Conservation (phyloP, 2,797 vertebrate species). For the Amazonetta brasiliensis region DNA sequence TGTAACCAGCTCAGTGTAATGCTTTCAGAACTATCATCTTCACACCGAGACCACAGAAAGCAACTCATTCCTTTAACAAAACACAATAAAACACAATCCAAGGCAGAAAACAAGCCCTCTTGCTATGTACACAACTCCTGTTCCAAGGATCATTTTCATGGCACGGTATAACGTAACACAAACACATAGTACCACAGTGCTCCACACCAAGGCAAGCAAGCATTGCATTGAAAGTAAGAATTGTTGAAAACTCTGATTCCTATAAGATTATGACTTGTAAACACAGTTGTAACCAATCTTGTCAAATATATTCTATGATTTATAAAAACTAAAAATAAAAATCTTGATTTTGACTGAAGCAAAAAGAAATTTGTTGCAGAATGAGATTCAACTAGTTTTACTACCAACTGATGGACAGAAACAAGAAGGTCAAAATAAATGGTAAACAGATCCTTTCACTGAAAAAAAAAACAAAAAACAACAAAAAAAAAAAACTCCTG, state of each 20-base stretch:
- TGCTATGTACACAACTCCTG: neutral
- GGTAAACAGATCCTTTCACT: neutral
- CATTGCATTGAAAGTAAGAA: neutral
- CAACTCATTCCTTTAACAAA: neutral
- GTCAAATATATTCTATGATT: neutral
- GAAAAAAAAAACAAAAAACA: neutral
- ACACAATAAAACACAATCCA: neutral
- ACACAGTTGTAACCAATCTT: neutral
- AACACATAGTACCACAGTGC: neutral
- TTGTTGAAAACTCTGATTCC: neutral
- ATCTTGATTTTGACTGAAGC: neutral
- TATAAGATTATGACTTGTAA: fast-evolving
- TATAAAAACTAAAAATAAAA: neutral
- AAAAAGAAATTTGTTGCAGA: neutral
- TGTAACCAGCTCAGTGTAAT: neutral
- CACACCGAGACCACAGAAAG: neutral
- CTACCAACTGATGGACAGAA: neutral
- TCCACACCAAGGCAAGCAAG: neutral
- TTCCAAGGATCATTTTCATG: neutral
- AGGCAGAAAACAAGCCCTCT: neutral
- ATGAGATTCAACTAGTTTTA: neutral
- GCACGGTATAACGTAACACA: neutral
- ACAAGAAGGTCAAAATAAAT: neutral
- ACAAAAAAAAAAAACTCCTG: neutral
- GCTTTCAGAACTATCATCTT: neutral